A percentile compares a stretch with the other conserved stretches of the same genome.
These are phyloP conservation scores for Heteropelma amictum DNA, from an alignment of 2,888 invertebrate genomes.

Conservation along the genomic window DNA sequence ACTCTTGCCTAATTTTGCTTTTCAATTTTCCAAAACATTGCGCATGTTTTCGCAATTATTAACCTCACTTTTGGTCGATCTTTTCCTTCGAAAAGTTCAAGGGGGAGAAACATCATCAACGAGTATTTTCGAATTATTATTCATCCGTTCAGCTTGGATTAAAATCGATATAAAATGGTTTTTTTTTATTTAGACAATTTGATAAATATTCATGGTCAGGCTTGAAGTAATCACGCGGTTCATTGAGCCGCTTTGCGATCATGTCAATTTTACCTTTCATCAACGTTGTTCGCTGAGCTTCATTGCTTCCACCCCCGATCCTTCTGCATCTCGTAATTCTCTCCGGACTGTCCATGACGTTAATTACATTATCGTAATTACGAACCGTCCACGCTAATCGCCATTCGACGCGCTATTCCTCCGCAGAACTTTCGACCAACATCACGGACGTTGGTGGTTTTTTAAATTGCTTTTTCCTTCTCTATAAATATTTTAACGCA, in stretches of 20 bases:
- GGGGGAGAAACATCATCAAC: too few species aligned
- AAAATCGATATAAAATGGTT: not conserved
- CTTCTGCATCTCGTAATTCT: slow-evolving; percentile 31
- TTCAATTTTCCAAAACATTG: too few species aligned
- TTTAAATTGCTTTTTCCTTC: too few species aligned
- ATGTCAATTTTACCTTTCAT: slow-evolving; percentile 9
- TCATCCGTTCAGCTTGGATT: not conserved
- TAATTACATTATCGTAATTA: slow-evolving; percentile 63
- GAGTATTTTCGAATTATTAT: too few species aligned
- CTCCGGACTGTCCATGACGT: slow-evolving; percentile 45
- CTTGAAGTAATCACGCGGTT: slow-evolving; percentile 30
- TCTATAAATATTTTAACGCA: too few species aligned
- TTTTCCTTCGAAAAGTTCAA: too few species aligned
- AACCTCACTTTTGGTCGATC: too few species aligned
- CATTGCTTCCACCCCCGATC: not conserved
- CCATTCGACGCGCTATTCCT: too few species aligned
- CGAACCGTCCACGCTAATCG: slow-evolving; percentile 42
- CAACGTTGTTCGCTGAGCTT: not conserved
- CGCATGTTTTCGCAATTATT: too few species aligned
- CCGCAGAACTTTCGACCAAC: too few species aligned
- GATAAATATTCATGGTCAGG: not conserved
- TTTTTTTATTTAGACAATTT: not conserved
- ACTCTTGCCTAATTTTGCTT: too few species aligned
- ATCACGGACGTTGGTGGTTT: too few species aligned
- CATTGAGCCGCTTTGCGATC: slow-evolving; percentile 32